phyloP scores from a whole-genome alignment of 2,888 invertebrate species.

The Drosophila gaucha region DNA sequence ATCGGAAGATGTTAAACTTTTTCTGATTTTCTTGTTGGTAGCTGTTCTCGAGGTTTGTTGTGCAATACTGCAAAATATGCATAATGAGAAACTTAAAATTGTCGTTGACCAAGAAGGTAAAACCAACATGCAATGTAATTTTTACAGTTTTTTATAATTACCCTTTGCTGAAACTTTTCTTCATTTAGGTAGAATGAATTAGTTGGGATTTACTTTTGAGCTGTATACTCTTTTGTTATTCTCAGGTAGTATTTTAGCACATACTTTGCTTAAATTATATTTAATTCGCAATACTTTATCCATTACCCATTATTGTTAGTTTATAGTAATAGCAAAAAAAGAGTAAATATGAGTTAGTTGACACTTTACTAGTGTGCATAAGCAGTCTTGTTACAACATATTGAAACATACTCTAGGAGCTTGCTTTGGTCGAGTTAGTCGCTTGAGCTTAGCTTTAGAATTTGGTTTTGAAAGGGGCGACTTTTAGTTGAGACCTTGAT shows the following conservation, averaged over 20 bases:
- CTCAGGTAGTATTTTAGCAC: neutral
- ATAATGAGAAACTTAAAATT: conserved; percentile 13
- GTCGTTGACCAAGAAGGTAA: neutral
- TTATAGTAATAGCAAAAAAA: conserved; percentile 24
- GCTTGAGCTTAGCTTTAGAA: conserved; percentile 42
- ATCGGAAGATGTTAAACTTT: conserved; percentile 85
- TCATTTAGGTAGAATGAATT: conserved; percentile 1
- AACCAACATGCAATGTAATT: neutral
- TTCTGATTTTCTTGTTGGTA: conserved; percentile 51
- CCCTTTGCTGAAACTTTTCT: neutral
- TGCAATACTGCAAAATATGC: conserved; percentile 35
- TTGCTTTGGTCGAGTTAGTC: conserved; percentile 56
- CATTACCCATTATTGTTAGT: conserved; percentile 47
- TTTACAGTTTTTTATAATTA: neutral
- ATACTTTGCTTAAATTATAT: conserved; percentile 14
- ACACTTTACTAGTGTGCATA: conserved; percentile 36
- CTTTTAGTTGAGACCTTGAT: conserved; percentile 33
- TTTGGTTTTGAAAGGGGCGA: conserved; percentile 32
- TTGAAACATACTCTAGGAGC: conserved; percentile 32
- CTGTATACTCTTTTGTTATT: neutral
- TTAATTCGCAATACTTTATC: conserved; percentile 25
- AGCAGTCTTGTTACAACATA: conserved; percentile 62
- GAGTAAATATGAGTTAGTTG: conserved; percentile 45
- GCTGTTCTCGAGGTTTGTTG: neutral
- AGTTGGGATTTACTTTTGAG: neutral